phyloP scores from a whole-genome alignment of 2,797 vertebrate species.

The Halcyon badia region DNA sequence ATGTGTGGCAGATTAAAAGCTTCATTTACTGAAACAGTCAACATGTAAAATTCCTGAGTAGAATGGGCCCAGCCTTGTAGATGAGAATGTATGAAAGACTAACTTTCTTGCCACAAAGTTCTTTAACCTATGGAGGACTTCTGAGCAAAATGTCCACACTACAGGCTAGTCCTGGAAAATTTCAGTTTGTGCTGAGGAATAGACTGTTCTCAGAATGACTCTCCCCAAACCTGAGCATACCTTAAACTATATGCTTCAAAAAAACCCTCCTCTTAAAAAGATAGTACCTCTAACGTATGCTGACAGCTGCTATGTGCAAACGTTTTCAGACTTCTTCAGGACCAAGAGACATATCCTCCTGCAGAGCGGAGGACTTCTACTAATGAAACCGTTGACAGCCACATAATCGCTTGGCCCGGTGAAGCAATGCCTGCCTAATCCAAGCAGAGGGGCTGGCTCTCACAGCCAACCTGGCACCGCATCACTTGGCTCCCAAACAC shows the following conservation, averaged over 20 bases:
- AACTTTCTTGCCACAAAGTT: neutral
- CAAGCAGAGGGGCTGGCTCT: neutral
- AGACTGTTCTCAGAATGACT: neutral
- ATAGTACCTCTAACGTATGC: neutral
- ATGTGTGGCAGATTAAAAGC: neutral
- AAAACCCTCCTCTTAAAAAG: neutral
- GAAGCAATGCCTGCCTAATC: constrained; percentile 7
- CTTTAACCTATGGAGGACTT: neutral
- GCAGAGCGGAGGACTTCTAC: neutral
- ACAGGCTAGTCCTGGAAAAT: neutral
- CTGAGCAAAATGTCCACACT: neutral
- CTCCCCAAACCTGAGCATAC: neutral
- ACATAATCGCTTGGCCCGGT: neutral
- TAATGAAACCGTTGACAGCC: neutral
- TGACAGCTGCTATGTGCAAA: neutral
- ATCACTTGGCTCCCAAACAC: neutral
- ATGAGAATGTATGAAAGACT: neutral
- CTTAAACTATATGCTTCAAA: neutral
- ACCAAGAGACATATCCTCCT: accelerated
- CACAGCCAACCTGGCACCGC: neutral
- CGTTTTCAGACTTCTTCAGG: neutral
- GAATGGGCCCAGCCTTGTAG: neutral
- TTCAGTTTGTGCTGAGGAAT: neutral
- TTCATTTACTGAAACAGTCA: neutral
- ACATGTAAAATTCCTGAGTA: neutral